A percentile compares a stretch with the other conserved stretches of the same genome.
These are phyloP conservation scores for Nephotettix cincticeps DNA, from an alignment of 1,140 invertebrate genomes.

Conservation along the genomic window DNA sequence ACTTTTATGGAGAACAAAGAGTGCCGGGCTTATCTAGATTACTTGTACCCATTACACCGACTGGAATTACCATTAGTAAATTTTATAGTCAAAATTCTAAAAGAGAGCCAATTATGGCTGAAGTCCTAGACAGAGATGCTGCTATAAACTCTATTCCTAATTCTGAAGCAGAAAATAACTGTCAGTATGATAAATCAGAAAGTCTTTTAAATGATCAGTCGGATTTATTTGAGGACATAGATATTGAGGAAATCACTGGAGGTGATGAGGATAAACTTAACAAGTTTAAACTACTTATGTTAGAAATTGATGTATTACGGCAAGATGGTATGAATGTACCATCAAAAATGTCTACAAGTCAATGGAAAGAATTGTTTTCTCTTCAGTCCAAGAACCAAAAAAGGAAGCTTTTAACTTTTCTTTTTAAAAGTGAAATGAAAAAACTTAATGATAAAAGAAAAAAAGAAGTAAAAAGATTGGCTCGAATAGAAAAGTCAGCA, in stretches of 20 bases:
- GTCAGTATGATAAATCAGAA: no score
- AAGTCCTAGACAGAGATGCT: no score
- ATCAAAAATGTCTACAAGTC: conserved; percentile 26
- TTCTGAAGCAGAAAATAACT: no score
- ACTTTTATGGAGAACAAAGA: no score
- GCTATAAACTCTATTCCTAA: no score
- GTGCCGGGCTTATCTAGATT: no score
- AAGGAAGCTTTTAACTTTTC: conserved; percentile 36
- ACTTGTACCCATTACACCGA: no score
- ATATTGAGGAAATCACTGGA: conserved; percentile 36
- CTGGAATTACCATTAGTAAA: no score
- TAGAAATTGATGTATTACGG: conserved; percentile 38
- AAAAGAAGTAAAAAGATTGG: conserved; percentile 32
- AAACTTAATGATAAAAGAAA: conserved; percentile 34
- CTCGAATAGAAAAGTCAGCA: not conserved
- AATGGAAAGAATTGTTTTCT: conserved; percentile 38
- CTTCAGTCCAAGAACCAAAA: conserved; percentile 31
- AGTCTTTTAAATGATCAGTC: no score
- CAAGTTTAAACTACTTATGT: conserved; percentile 38
- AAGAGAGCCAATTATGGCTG: no score
- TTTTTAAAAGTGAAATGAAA: conserved; percentile 38
- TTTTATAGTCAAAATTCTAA: no score
- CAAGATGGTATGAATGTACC: conserved; percentile 38
- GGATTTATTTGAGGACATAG: conserved; percentile 31
- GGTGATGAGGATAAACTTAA: conserved; percentile 34